Conservation (phyloP, 2,888 invertebrate genomes). For the Ceratothoa steindachneri region DNA sequence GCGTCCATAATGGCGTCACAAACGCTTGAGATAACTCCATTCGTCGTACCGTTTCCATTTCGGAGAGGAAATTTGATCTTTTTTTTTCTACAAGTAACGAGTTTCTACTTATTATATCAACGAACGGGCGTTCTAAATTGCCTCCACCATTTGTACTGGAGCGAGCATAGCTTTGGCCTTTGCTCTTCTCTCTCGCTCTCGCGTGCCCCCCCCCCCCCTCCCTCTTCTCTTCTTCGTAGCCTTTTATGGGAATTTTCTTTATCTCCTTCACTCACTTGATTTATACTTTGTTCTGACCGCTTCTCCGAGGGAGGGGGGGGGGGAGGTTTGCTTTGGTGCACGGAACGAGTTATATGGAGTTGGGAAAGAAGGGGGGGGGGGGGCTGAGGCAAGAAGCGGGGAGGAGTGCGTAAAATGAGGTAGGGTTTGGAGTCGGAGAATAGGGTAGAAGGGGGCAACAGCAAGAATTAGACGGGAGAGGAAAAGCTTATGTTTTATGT, state of each 20-base stretch:
- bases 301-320: constrained; percentile 2
- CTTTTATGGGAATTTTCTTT: constrained; percentile 8
- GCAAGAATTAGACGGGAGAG: neutral
- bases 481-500: neutral
- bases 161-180: constrained; percentile 4
- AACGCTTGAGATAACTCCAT: neutral
- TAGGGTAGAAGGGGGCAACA: neutral
- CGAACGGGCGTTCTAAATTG: constrained; percentile 4
- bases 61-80: neutral
- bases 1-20: neutral
- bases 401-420: no score
- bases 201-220: neutral
- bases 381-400: no score
- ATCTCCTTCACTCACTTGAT: constrained; percentile 11
- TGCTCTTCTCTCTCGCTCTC: neutral
- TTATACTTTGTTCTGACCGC: constrained; percentile 12
- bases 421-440: neutral
- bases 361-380: no score
- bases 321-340: constrained; percentile 1
- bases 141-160: constrained; percentile 10
- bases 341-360: neutral
- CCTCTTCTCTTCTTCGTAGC: neutral
- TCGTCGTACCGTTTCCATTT: neutral
- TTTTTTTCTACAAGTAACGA: neutral
- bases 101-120: neutral